Conservation (phyloP, 1,140 invertebrate species). For the Meteorus sp. region DNA sequence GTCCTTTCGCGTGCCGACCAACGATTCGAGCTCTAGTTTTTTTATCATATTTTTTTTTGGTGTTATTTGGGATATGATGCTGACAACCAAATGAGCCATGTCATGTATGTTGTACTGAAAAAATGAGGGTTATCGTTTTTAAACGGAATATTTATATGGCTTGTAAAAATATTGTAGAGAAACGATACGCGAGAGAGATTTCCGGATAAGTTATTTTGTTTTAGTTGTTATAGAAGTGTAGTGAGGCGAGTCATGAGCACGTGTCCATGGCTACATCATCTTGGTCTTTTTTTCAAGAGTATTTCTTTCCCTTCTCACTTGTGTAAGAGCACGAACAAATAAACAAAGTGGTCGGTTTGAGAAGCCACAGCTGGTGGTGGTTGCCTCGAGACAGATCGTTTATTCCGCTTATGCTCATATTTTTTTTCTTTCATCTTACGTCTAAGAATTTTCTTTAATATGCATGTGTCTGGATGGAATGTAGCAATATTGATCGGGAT, state of each 20-base stretch:
- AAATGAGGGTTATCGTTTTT: constrained; percentile 1
- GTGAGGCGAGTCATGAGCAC: no score
- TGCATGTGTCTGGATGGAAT: no score
- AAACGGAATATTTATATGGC: constrained; percentile 22
- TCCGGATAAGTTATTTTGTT: constrained; percentile 36
- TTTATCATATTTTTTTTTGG: constrained; percentile 6
- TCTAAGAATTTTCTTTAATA: no score
- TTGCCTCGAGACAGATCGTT: not conserved
- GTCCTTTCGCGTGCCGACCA: constrained; percentile 9
- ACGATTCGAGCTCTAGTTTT: not conserved
- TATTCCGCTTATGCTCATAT: not conserved
- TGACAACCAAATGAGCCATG: constrained; percentile 23
- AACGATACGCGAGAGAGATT: constrained; percentile 29
- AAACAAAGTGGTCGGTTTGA: constrained; percentile 28
- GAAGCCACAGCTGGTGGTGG: constrained; percentile 21
- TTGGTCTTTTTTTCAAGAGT: not conserved
- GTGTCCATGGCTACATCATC: no score
- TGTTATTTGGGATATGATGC: not conserved
- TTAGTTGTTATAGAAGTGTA: constrained; percentile 6
- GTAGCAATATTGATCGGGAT: not conserved
- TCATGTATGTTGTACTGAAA: constrained; percentile 9
- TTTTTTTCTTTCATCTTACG: not conserved
- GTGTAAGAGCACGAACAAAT: constrained; percentile 25
- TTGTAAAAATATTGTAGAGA: constrained; percentile 40
- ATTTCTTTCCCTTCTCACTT: not conserved